Base-by-base conservation (phyloP, 2,888 invertebrate species). In the Cristatella mucedo region DNA sequence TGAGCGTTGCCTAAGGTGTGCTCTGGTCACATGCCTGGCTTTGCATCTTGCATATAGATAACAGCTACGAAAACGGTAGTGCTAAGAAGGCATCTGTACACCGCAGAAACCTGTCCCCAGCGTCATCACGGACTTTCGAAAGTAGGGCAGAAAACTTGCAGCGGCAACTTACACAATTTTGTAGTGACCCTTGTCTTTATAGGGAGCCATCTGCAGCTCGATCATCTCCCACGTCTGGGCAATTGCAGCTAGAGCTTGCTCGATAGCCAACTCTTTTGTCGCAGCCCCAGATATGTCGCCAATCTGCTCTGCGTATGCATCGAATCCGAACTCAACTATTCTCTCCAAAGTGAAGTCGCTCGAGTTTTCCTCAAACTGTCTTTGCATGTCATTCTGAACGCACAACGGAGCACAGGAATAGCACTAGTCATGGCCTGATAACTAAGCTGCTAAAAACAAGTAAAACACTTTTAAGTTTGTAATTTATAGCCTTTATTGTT, bases 201-300 rank as follows among this genome's bases (percentile, higher is more conserved):
- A 78, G 2, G 76, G 73, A 3, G 70, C 66, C 71, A 84, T 78
- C 56, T 81, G 80, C 46, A 82, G 72, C 1, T 73, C 72, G 49
- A 80, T 78, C 2, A 61, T 68, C 42, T 74, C 71, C 85, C 86
- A 86, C 11, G 75, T 71, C 31, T 75, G 73, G 18, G 70, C 68
- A 37, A 86, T 83, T 20, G 71, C 71, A 58, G 75, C 75, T 16
- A 86, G 49, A 21, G 52, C 55, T 56, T 60, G 45, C 68, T 86
- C 86, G 52, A 87, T 84, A 50, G 77, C 77, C 38, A 84, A 61
- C 63, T 87, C 86, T 77, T 85, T 84, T 1, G 82, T 81, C 9
- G 86, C 85, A 2, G 83, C 78, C 50, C 78, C 79, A 0, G 85
- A 84, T 50, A 85, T 79, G 53, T 85, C 84, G 49, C 75, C 74